A percentile compares a stretch with the other conserved stretches of the same genome.
phyloP scores from a whole-genome alignment of 92 coral and sea anemone species.

The Epizoanthus ramosus region DNA sequence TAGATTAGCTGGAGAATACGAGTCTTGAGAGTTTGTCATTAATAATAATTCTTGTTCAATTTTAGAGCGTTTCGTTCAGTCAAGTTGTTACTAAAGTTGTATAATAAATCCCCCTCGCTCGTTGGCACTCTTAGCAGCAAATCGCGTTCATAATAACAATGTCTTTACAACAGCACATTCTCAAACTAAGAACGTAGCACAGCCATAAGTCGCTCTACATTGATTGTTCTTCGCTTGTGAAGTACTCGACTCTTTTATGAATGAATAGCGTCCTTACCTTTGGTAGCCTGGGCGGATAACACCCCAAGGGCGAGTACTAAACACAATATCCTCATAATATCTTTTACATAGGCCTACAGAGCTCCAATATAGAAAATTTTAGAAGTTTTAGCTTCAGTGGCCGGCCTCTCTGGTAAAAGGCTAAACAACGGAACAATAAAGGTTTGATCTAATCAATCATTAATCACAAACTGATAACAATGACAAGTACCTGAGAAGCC shows the following conservation, averaged over 20 bases:
- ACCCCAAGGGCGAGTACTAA: slow-evolving; percentile 17
- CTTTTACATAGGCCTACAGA: slow-evolving; percentile 34
- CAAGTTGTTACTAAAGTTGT: background rate
- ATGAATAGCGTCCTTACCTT: slow-evolving; percentile 15
- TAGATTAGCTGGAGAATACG: background rate
- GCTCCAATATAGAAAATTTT: slow-evolving; percentile 8
- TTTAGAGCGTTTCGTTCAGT: background rate
- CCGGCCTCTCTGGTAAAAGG: slow-evolving; percentile 48
- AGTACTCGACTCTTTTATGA: background rate
- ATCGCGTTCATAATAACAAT: background rate
- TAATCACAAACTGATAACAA: slow-evolving; percentile 62
- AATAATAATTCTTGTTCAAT: slow-evolving; percentile 29
- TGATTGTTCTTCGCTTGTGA: background rate
- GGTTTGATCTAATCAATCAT: slow-evolving; percentile 71
- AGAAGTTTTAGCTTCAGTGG: slow-evolving; percentile 38
- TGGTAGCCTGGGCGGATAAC: background rate
- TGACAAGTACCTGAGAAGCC: slow-evolving; percentile 83
- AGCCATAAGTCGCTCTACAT: background rate
- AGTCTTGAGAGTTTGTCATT: slow-evolving; percentile 3
- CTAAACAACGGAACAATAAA: slow-evolving; percentile 78
- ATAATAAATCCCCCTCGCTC: background rate
- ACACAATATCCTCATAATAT: slow-evolving; percentile 23
- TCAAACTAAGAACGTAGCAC: background rate
- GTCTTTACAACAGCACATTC: background rate
- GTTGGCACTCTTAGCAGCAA: background rate